Evolutionary conservation across 1,140 invertebrate species (phyloP), one percentile per base, ranked within the genome.

Genomic region (Diplogasteroides magnus): DNA sequence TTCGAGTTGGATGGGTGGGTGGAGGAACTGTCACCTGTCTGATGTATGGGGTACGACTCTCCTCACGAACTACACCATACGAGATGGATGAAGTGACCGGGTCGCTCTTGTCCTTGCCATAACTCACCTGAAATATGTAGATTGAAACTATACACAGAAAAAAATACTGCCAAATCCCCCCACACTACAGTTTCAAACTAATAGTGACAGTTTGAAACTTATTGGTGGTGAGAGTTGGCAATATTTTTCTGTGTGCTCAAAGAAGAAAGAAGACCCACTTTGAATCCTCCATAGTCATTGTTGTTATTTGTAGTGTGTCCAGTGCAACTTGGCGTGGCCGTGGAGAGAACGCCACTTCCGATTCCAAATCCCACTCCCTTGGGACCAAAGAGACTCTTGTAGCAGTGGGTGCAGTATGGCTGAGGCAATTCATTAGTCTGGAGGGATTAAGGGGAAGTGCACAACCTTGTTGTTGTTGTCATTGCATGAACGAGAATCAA

Each of bases 351-450:
- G 71, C 93, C 93, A 75, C 92, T 93, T 56, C 93, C 94, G 77
- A 91, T 92, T 74, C 93, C 93, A 76, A 94, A 97, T 65, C 93
- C 87, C 73, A 92, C 94, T 69, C 92, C 92, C 83, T 94, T 92
- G 57, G 92, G 92, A 82, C 92, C 92, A 89, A 91, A 95, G 82
- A 93, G 91, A 84, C 92, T 93, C 64, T 89, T 89, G 82, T 93
- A 92, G 84, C 91, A 68, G 92, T 75, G 90, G 19, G 14, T 64
- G 29, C 66, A 68, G 31, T 26, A 68, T 14, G 66, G 66, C 66
- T 68, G 28, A 68, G 57, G 15, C 14, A 13, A 64, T 15, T 13
- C 2, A 61, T 66, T 55, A 26, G 14, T 15, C 13, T 55, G 32
- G 14, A 55, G 13, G 32, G 63, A n/a, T 56, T 19, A 56, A 56